Evolutionary conservation across 2,888 invertebrate species (phyloP), one percentile per base, ranked within the genome.

Genomic region (Zelleria hepariella): DNA sequence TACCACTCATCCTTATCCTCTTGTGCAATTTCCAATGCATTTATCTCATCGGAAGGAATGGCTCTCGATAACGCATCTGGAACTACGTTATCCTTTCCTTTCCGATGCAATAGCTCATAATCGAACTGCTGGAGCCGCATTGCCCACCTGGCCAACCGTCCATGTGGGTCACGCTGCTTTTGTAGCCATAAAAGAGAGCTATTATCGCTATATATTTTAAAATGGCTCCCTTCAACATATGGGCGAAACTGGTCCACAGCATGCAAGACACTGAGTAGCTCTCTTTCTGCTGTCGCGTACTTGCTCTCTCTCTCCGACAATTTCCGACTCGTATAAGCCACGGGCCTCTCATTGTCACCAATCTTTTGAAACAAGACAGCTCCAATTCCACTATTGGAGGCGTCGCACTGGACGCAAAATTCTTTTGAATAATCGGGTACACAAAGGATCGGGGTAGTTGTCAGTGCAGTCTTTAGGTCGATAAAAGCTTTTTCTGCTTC

Each of bases 201-300:
- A n/a, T n/a, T n/a, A n/a, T n/a, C n/a, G n/a, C n/a, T n/a, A n/a
- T n/a, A n/a, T n/a, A n/a, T 59, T n/a, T 18, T 63, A 32, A 63
- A 61, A 15, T 59, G 55, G 3, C 24, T 18, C 2, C 63, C 63
- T 8, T 62, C 61, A 1, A 63, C 55, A 21, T 63, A 63, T 5
- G 63, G 63, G 6, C 61, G 56, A 55, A 62, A 63, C 18, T 63
- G 59, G 26, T 68, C 67, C 2, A 72, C 58, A 2, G 62, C 58
- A 54, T 67, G 67, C 5, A 72, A 4, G 21, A 71, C 61, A 1
- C 65, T 67, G 2, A 68, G 58, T 42, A 65, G 60, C 61, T 73
- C 72, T 51, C 61, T 21, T 59, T 73, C 70, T 6, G 66, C 66
- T 2, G 66, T 63, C 1, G 66, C n/a, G 51, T 58, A 58, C 1